Percentiles rank a stretch among this genome's conserved stretches.
phyloP scores from a whole-genome alignment of 2,113 vertebrate species.

The Marmota flaviventris region DNA sequence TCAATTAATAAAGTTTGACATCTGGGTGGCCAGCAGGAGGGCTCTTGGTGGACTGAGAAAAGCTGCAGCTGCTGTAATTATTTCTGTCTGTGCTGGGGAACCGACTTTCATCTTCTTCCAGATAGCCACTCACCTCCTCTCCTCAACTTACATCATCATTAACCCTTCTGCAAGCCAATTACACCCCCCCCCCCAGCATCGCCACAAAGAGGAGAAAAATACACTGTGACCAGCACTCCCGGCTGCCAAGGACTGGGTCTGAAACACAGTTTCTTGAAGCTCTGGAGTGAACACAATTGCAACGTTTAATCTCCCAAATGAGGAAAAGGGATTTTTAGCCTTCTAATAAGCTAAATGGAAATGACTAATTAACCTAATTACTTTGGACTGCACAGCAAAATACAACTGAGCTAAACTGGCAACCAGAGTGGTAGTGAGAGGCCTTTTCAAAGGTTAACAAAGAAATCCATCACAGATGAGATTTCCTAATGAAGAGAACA shows the following conservation, averaged over 20 bases:
- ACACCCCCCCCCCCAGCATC: background rate
- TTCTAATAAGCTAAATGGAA: constrained; percentile 87
- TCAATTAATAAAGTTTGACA: constrained; percentile 52
- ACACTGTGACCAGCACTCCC: constrained; percentile 50
- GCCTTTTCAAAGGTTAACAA: constrained; percentile 79
- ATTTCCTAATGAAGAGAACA: constrained; percentile 73
- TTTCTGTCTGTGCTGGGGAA: background rate
- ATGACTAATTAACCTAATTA: constrained; percentile 90
- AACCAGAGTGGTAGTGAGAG: constrained; percentile 70
- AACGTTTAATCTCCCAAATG: constrained; percentile 85
- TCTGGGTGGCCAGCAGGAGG: background rate
- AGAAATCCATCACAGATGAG: constrained; percentile 68
- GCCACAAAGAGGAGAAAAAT: constrained; percentile 65
- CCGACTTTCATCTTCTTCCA: background rate
- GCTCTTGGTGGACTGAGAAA: background rate
- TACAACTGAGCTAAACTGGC: constrained; percentile 77
- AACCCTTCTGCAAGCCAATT: constrained; percentile 33
- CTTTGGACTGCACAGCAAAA: constrained; percentile 83
- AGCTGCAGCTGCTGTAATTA: constrained; percentile 8
- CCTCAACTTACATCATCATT: background rate
- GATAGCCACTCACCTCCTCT: background rate
- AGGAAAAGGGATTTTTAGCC: constrained; percentile 82
- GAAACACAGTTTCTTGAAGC: constrained; percentile 77
- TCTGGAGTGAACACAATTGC: constrained; percentile 83
- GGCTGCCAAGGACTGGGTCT: constrained; percentile 61